These are phyloP conservation scores for Prolemur simus DNA, from an alignment of 2,113 vertebrate genomes.

Conservation along the genomic window DNA sequence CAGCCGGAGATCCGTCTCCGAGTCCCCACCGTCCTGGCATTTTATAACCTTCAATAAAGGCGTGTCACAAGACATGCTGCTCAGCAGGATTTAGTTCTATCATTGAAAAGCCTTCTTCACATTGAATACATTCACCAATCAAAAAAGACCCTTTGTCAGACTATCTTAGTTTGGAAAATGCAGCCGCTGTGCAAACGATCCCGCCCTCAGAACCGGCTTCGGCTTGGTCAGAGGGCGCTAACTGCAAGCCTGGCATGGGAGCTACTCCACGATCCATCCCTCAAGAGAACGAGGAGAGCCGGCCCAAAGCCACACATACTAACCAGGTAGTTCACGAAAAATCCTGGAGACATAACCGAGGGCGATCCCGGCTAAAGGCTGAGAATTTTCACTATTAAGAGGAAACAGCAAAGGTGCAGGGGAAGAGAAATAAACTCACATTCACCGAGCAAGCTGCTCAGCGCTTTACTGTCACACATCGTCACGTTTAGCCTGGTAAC, in stretches of 20 bases:
- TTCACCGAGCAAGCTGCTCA: not conserved
- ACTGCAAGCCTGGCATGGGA: not conserved
- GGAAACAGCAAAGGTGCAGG: not conserved
- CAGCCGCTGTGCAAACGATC: not conserved
- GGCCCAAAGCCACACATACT: not conserved
- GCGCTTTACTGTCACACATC: fast-evolving
- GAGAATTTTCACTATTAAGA: not conserved
- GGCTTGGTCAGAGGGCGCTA: not conserved
- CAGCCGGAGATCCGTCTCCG: not conserved
- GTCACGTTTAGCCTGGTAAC: not conserved
- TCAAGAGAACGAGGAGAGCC: not conserved
- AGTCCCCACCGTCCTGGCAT: not conserved
- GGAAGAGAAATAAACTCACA: not conserved
- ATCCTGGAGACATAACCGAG: not conserved
- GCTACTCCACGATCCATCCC: not conserved
- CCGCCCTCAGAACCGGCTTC: not conserved
- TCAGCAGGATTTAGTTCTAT: not conserved
- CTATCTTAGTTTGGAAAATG: conserved; percentile 29
- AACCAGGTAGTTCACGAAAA: not conserved
- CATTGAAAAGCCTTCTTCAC: not conserved
- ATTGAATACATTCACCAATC: not conserved
- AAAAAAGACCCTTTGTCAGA: not conserved
- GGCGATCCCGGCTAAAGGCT: not conserved
- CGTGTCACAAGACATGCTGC: not conserved
- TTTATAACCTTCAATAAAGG: not conserved